Percentiles rank a stretch among this genome's conserved stretches.
Evolutionary conservation across 92 coral and sea anemone genomes (phyloP).

Genomic region (Parazoanthus swiftii): DNA sequence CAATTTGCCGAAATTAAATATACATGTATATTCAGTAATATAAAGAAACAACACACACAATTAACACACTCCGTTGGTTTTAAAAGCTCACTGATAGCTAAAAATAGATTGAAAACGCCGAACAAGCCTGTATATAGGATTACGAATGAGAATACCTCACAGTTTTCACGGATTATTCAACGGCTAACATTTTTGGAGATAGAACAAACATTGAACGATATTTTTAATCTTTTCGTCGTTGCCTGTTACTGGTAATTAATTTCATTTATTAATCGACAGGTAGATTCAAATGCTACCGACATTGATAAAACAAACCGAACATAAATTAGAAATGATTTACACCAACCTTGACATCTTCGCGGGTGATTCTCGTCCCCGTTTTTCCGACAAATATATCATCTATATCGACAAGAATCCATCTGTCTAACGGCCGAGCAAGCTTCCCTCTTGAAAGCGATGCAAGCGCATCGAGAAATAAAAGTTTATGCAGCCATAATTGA

Average conservation of each 20-base stretch:
- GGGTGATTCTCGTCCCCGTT: conserved; percentile 82
- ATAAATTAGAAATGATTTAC: not conserved
- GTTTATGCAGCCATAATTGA: conserved; percentile 85
- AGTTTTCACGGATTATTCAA: not conserved
- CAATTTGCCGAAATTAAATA: too few relatives aligned
- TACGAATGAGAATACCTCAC: not conserved
- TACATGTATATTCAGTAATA: too few relatives aligned
- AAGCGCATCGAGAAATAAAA: conserved; percentile 82
- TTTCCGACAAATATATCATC: conserved; percentile 98
- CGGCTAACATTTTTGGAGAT: not conserved
- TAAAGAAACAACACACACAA: too few relatives aligned
- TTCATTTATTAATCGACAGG: not conserved
- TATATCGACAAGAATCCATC: conserved; percentile 87
- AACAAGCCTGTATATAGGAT: not conserved
- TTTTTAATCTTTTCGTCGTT: not conserved
- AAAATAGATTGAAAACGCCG: not conserved
- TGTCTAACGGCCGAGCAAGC: conserved; percentile 62
- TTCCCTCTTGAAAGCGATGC: conserved; percentile 68
- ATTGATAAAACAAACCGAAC: not conserved
- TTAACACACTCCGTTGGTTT: not conserved
- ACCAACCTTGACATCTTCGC: conserved; percentile 86
- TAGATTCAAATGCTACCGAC: not conserved
- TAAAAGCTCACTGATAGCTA: too few relatives aligned
- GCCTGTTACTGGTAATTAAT: not conserved
- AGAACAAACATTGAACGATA: not conserved